Conservation (phyloP, 2,113 vertebrate genomes). For the Sakesphorus luctuosus region DNA sequence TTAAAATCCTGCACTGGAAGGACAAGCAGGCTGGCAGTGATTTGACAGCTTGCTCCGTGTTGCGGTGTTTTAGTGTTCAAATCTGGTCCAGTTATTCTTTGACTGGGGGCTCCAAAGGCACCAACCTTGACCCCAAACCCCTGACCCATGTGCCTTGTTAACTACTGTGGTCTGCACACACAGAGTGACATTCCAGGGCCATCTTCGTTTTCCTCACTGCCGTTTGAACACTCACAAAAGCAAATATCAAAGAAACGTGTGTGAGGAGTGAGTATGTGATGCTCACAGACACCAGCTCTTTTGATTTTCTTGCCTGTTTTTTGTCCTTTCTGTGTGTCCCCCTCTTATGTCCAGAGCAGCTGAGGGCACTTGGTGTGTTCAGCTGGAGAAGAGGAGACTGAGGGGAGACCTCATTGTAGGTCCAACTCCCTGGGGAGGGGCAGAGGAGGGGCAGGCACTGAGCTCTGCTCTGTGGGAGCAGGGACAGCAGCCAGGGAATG, state of each 20-base stretch:
- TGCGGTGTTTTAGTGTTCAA: rapidly evolving
- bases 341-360: not conserved
- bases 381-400: not conserved
- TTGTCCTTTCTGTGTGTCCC: not conserved
- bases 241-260: rapidly evolving
- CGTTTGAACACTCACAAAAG: not conserved
- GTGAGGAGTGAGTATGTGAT: rapidly evolving
- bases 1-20: conserved; percentile 38
- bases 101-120: not conserved
- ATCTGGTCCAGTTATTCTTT: not conserved
- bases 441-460: not conserved
- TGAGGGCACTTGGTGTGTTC: not conserved
- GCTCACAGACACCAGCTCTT: not conserved
- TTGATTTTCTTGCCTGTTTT: not conserved
- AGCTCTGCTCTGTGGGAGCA: not conserved
- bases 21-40: not conserved
- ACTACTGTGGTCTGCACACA: not conserved
- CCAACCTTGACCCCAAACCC: not conserved
- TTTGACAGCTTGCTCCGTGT: not conserved
- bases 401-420: not conserved
- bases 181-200: not conserved
- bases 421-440: not conserved
- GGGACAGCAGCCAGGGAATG: not conserved
- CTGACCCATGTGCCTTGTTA: not conserved
- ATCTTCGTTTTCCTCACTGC: not conserved